Evolutionary conservation across 2,113 vertebrate genomes (phyloP).

Genomic region (Okapia johnstoni): DNA sequence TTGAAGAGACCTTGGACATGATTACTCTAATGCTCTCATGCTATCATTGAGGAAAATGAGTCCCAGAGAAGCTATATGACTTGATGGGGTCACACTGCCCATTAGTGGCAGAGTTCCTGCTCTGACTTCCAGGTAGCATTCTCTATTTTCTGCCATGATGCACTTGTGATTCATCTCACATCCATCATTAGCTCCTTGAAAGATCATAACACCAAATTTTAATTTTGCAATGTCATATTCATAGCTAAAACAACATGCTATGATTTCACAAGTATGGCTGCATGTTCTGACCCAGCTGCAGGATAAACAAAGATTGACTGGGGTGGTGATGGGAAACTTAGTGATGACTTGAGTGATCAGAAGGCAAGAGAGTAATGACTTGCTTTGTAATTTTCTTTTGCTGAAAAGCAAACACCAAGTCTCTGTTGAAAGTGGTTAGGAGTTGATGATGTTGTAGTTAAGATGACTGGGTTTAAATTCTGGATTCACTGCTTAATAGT

Average conservation of each 20-base stretch:
- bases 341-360: background rate
- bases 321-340: no score
- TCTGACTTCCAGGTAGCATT: background rate
- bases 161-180: background rate
- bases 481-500: background rate
- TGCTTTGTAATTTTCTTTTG: background rate
- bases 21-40: background rate
- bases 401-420: background rate
- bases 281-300: background rate
- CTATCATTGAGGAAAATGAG: background rate
- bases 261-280: background rate
- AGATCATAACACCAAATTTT: background rate
- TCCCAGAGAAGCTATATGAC: background rate
- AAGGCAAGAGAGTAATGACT: background rate
- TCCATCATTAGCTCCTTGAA: background rate
- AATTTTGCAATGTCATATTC: background rate
- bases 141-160: background rate
- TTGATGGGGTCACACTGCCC: background rate
- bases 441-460: background rate
- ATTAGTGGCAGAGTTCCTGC: background rate
- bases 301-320: background rate
- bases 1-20: background rate
- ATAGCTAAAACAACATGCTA: background rate
- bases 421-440: background rate
- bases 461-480: background rate